phyloP scores from a whole-genome alignment of 2,113 vertebrate species.

The Thymallus thymallus region DNA sequence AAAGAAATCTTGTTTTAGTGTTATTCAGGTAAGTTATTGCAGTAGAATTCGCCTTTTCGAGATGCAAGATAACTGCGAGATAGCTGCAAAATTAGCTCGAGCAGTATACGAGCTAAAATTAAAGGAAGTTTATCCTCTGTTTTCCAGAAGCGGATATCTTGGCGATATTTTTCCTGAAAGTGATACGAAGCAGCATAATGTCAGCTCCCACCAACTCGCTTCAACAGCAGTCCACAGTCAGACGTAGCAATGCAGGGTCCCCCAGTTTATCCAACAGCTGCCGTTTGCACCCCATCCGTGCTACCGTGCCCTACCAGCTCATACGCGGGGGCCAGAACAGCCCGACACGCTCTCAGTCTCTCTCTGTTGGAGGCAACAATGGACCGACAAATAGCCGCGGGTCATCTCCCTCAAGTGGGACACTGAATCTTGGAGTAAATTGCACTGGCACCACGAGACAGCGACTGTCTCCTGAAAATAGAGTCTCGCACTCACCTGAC shows the following conservation, averaged over 20 bases:
- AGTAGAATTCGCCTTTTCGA: neutral
- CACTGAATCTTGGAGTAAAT: conserved; percentile 68
- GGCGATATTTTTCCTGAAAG: conserved; percentile 32
- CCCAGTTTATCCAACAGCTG: conserved; percentile 73
- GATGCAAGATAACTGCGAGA: neutral
- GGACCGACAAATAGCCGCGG: conserved; percentile 67
- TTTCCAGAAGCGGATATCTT: conserved; percentile 36
- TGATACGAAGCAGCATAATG: conserved; percentile 49
- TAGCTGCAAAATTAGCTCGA: conserved; percentile 20
- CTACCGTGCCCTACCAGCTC: conserved; percentile 90
- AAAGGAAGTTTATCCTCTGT: conserved; percentile 61
- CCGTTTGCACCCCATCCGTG: conserved; percentile 85
- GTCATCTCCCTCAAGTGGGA: conserved; percentile 77
- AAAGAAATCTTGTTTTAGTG: conserved; percentile 31
- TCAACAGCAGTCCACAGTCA: conserved; percentile 75
- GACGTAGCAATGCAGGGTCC: conserved; percentile 79
- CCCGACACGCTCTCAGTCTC: conserved; percentile 72
- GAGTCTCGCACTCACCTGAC: conserved; percentile 80
- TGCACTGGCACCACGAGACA: conserved; percentile 70
- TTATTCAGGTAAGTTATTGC: conserved; percentile 54
- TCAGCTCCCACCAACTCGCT: conserved; percentile 65
- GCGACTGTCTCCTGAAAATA: conserved; percentile 85
- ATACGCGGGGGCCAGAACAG: conserved; percentile 81
- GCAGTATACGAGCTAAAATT: conserved; percentile 26
- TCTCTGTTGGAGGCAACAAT: conserved; percentile 68